These are phyloP conservation scores for Diarsia dahlii DNA, from an alignment of 2,888 invertebrate genomes.

Conservation along the genomic window DNA sequence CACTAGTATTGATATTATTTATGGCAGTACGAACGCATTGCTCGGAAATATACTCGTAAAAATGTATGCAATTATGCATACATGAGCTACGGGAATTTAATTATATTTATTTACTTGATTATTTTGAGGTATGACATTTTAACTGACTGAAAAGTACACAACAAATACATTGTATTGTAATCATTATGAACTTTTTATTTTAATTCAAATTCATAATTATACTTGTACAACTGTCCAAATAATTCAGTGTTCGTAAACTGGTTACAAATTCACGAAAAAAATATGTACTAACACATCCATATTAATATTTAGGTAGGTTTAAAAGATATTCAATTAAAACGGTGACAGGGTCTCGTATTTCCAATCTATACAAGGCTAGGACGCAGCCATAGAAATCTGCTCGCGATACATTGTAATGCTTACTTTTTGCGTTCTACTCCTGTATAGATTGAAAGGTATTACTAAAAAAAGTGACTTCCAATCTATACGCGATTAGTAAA, in stretches of 20 bases:
- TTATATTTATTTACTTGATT: background rate
- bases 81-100: background rate
- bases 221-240: conserved; percentile 3
- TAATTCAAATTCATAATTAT: background rate
- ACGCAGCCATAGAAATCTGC: too few species aligned
- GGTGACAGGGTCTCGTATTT: background rate
- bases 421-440: too few species aligned
- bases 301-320: background rate
- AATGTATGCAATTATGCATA: background rate
- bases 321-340: background rate
- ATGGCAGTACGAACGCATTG: too few species aligned
- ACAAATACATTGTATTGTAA: background rate
- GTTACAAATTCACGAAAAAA: background rate
- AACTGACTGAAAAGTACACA: too few species aligned
- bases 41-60: too few species aligned
- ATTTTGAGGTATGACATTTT: background rate
- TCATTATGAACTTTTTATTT: background rate
- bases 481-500: too few species aligned
- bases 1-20: too few species aligned
- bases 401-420: too few species aligned
- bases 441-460: too few species aligned
- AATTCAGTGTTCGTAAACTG: background rate
- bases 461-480: too few species aligned
- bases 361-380: too few species aligned
- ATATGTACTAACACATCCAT: too few species aligned